Base-by-base conservation (phyloP, 2,113 vertebrate species). In the Hemiprocne comata region DNA sequence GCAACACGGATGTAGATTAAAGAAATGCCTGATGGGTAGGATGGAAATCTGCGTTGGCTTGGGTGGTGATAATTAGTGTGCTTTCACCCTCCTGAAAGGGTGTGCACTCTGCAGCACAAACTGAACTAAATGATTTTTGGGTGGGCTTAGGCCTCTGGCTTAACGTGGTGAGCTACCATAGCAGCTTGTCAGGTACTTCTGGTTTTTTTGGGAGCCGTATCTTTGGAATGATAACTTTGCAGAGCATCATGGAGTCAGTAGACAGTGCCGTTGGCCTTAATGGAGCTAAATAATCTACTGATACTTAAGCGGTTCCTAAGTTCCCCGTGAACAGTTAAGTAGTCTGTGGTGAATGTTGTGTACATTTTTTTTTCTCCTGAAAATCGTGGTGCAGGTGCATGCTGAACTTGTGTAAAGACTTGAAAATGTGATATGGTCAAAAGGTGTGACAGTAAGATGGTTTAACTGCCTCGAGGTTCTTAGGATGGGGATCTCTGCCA, bases 91-190 rank as follows among this genome's bases (percentile, higher is more conserved):
- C 67, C 65, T 77, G 55, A 21, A 71, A 38, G 91, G 95, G 93
- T 94, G 85, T 90, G 42, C 9, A 9, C 84, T 93, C n/a, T 89
- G 71, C 38, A 87, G 87, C 83, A 94, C 87, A 95, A 94, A 54
- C 94, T 85, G 91, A 94, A 94, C 74, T 23, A 55, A 92, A 42
- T 66, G 60, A 90, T 87, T 97, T 96, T 94, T 96, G 94, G 93
- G 97, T 42, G 96, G 95, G 93, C 72, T 93, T 78, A 96, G 85
- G 42, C 70, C 92, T 97, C 93, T 95, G 96, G 58, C 85, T 90
- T 96, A 71, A 93, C 5, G 38, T 84, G 60, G 70, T 94, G 85
- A 96, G 83, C 94, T 97, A 69, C 87, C 90, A 40, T 71, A 80
- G 70, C 94, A 95, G 95, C 91, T 97, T 81, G 50, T 57, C 69